phyloP scores from a whole-genome alignment of 2,797 vertebrate species.

The Epinephelus coioides region DNA sequence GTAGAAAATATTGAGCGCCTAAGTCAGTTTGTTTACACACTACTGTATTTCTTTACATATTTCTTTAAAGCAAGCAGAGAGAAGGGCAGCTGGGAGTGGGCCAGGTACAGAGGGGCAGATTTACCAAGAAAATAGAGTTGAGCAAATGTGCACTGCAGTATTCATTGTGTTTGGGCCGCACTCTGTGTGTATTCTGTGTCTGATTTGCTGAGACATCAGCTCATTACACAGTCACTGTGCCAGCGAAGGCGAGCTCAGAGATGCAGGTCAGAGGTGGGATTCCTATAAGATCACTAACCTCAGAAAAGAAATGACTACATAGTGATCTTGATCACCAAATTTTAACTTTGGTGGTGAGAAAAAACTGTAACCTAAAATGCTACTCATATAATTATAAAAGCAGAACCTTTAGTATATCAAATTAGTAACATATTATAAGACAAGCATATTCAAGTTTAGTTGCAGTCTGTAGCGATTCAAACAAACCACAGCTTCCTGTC shows the following conservation, averaged over 20 bases:
- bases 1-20: neutral
- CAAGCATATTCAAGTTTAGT: too few species aligned
- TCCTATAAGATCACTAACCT: neutral
- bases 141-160: neutral
- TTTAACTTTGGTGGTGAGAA: neutral
- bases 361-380: neutral
- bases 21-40: neutral
- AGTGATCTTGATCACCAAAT: neutral
- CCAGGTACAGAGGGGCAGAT: neutral
- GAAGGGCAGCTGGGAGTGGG: neutral
- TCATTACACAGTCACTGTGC: neutral
- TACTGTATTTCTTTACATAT: neutral
- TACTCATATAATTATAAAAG: neutral
- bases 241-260: neutral
- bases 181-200: neutral
- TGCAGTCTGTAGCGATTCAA: neutral
- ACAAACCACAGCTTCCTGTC: neutral
- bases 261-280: neutral
- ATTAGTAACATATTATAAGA: neutral
- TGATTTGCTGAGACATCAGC: neutral
- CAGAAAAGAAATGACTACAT: neutral
- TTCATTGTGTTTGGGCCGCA: neutral
- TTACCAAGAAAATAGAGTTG: neutral
- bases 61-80: neutral
- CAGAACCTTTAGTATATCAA: neutral